Evolutionary conservation across 2,888 invertebrate genomes (phyloP).

Genomic region (Drosophila acutilabella): DNA sequence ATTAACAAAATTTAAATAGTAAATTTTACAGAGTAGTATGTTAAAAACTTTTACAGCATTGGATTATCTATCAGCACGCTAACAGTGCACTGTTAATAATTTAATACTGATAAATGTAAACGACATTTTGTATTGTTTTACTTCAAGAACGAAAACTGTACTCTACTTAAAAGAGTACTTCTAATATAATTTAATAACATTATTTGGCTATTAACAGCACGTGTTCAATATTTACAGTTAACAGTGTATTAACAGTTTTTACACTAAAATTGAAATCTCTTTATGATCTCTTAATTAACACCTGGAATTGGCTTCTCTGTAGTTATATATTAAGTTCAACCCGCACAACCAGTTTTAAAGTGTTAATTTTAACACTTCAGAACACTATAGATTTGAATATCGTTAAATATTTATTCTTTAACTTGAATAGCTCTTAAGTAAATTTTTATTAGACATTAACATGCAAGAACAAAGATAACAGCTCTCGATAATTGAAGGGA

Average conservation of each 20-base stretch:
- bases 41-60: not conserved
- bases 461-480: slow-evolving; percentile 23
- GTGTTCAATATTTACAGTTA: not conserved
- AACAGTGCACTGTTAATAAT: not conserved
- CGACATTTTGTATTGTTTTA: no score
- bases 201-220: not conserved
- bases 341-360: slow-evolving; percentile 30
- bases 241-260: slow-evolving; percentile 1
- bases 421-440: slow-evolving; percentile 24
- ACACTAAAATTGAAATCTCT: slow-evolving; percentile 1
- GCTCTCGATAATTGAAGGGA: not conserved
- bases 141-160: no score
- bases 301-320: slow-evolving; percentile 17
- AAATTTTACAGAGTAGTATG: not conserved
- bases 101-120: not conserved
- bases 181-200: no score
- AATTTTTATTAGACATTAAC: slow-evolving; percentile 30
- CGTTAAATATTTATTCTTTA: slow-evolving; percentile 29
- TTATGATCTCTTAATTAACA: slow-evolving; percentile 20
- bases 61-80: no score
- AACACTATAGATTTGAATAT: slow-evolving; percentile 20
- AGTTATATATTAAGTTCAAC: slow-evolving; percentile 5
- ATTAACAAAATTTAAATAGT: not conserved
- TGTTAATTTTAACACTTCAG: slow-evolving; percentile 30
- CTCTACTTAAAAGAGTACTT: no score